Conservation (phyloP, 2,888 invertebrate genomes). For the Caenorhabditis uteleia region DNA sequence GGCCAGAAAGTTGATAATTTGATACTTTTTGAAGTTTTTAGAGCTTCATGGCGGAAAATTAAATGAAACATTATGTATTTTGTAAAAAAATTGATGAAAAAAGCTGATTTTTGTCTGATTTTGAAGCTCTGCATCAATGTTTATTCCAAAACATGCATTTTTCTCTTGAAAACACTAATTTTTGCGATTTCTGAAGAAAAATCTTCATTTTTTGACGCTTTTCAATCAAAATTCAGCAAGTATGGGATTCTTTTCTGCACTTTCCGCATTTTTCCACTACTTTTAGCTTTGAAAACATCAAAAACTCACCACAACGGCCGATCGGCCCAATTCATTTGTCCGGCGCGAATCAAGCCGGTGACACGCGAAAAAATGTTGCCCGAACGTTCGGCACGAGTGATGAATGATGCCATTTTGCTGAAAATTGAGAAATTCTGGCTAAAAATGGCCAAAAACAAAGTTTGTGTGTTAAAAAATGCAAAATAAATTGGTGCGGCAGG, state of each 20-base stretch:
- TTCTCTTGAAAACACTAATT: not conserved
- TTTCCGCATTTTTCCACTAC: constrained; percentile 3
- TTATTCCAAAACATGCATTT: not conserved
- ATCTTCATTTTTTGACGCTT: not conserved
- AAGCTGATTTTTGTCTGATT: no score
- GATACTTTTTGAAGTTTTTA: no score
- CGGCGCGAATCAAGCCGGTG: constrained; percentile 79
- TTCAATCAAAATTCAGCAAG: not conserved
- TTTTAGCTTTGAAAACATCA: not conserved
- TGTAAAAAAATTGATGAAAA: no score
- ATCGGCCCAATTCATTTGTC: constrained; percentile 82
- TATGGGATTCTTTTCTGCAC: no score
- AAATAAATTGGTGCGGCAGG: constrained; percentile 1
- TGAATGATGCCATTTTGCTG: constrained; percentile 53
- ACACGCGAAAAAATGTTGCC: constrained; percentile 63
- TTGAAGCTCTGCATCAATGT: not conserved
- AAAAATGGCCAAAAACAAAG: not conserved
- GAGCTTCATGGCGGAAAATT: no score
- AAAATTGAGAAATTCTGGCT: not conserved
- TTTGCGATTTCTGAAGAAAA: not conserved
- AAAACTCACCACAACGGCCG: constrained; percentile 82
- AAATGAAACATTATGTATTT: no score
- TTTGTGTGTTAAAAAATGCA: not conserved
- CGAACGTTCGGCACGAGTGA: constrained; percentile 60
- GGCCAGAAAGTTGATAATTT: no score